These are phyloP conservation scores for Drosophila novamexicana DNA, from an alignment of 1,140 invertebrate species.

Conservation along the genomic window DNA sequence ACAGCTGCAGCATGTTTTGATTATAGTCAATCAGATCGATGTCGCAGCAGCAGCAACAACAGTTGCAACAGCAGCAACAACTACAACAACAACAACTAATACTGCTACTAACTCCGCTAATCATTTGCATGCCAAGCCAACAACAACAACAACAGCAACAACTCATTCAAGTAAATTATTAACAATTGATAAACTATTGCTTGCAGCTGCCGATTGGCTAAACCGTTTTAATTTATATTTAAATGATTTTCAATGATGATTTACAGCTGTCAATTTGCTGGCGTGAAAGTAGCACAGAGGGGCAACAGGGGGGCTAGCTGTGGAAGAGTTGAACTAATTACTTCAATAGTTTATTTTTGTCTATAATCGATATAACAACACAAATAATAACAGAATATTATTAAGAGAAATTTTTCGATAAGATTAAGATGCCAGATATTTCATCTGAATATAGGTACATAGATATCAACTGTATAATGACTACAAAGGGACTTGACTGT, in stretches of 20 bases:
- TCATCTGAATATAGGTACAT: too few species aligned
- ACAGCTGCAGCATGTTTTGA: constrained; percentile 66
- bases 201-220: constrained; percentile 31
- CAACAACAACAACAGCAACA: constrained; percentile 29
- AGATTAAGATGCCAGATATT: too few species aligned
- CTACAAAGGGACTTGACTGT: too few species aligned
- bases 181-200: constrained; percentile 31
- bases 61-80: constrained; percentile 5
- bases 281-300: neutral
- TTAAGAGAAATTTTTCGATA: too few species aligned
- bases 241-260: neutral
- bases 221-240: constrained; percentile 14
- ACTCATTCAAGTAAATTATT: constrained; percentile 65
- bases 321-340: neutral
- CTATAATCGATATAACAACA: too few species aligned
- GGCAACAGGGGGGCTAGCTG: neutral
- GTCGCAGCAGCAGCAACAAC: constrained; percentile 16
- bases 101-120: constrained; percentile 57
- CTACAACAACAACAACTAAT: constrained; percentile 32
- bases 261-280: neutral
- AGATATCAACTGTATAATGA: too few species aligned
- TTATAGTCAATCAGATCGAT: constrained; percentile 75
- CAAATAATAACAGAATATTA: too few species aligned
- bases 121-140: constrained; percentile 62
- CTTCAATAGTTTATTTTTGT: neutral